These are phyloP conservation scores for Pyrrhosoma nymphula DNA, from an alignment of 2,888 invertebrate genomes.

Conservation along the genomic window DNA sequence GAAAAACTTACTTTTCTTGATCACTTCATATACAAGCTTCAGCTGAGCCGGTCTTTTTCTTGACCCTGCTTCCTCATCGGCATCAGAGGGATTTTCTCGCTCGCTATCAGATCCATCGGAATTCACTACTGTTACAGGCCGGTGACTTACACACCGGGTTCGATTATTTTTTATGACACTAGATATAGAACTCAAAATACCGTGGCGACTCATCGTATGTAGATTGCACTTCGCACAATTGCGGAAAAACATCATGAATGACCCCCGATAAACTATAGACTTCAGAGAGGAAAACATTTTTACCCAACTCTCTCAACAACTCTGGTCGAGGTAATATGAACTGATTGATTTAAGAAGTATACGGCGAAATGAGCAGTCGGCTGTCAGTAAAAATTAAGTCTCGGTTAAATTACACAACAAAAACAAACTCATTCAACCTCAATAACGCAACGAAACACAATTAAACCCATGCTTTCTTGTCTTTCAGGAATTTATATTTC, in stretches of 20 bases:
- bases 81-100: neutral
- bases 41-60: conserved; percentile 30
- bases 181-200: neutral
- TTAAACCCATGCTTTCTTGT: too few relatives aligned
- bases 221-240: neutral
- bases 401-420: too few relatives aligned
- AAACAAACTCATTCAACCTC: too few relatives aligned
- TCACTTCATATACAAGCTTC: neutral
- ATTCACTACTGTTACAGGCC: neutral
- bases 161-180: neutral
- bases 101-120: neutral
- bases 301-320: too few relatives aligned
- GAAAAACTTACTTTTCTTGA: conserved; percentile 51
- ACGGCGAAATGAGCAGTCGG: too few relatives aligned
- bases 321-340: too few relatives aligned
- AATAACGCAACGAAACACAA: too few relatives aligned
- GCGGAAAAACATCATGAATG: neutral
- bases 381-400: too few relatives aligned
- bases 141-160: neutral
- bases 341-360: too few relatives aligned
- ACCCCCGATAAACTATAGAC: neutral
- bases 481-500: too few relatives aligned
- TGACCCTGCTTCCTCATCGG: neutral
- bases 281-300: neutral
- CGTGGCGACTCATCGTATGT: neutral